These are phyloP conservation scores for Ethmia dodecea DNA, from an alignment of 2,888 invertebrate species.

Conservation along the genomic window DNA sequence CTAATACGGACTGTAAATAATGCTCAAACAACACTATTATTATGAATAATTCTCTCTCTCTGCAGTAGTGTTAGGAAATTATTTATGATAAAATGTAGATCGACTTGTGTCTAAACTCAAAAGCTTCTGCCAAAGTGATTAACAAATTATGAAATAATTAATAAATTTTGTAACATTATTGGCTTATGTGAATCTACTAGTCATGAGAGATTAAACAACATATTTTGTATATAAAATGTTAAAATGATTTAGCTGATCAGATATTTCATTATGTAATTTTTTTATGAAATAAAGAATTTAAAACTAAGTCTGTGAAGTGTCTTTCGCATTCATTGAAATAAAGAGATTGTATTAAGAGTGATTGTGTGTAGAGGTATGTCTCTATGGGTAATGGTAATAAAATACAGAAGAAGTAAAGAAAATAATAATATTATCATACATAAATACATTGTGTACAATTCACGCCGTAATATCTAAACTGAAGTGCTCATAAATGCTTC, in stretches of 20 bases:
- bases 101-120: slow-evolving; percentile 6
- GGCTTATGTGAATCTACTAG: slow-evolving; percentile 56
- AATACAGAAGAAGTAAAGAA: slow-evolving; percentile 35
- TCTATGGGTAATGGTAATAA: no score
- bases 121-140: slow-evolving; percentile 30
- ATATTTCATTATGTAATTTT: slow-evolving; percentile 55
- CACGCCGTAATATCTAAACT: slow-evolving; percentile 42
- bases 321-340: no score
- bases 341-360: no score
- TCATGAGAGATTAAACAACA: slow-evolving; percentile 59
- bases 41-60: slow-evolving; percentile 13
- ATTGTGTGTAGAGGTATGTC: no score
- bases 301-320: slow-evolving; percentile 9
- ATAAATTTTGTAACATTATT: slow-evolving; percentile 31
- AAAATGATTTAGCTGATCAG: slow-evolving; percentile 41
- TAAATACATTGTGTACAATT: slow-evolving; percentile 56
- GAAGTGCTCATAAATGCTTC: slow-evolving; percentile 51
- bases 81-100: slow-evolving; percentile 27
- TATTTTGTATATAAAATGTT: slow-evolving; percentile 72
- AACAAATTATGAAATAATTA: slow-evolving; percentile 14
- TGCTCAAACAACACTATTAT: slow-evolving; percentile 30
- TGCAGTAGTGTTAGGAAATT: slow-evolving; percentile 16
- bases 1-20: slow-evolving; percentile 46
- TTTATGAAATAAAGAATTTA: slow-evolving; percentile 58
- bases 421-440: slow-evolving; percentile 58